Base-by-base conservation (phyloP, 1,140 invertebrate genomes). In the Philaenus spumarius region DNA sequence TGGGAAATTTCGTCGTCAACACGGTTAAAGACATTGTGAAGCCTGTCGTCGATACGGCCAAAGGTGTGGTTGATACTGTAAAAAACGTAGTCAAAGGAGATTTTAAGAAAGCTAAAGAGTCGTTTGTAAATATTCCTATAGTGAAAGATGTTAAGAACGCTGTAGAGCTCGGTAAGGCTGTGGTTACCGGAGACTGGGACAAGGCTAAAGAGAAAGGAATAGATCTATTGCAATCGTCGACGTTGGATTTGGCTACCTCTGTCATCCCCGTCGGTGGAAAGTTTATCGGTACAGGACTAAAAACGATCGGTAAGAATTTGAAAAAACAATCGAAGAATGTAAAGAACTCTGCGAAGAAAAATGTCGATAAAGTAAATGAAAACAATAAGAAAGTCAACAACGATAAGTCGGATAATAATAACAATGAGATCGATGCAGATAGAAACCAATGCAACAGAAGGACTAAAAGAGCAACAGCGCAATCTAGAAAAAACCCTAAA, bases 141-240 rank as follows among this genome's bases (percentile, higher is more conserved):
- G 58, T 60, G 2, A 60, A 60, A 55, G 58, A 60, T 47, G 43
- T 60, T 3, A 55, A 55, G 55, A 60, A 55, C 24, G 53, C 34
- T 23, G 58, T 55, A 7, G 53, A 60, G n/a, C 20, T 55, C 7
- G 58, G 52, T 14, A 37, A 37, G 11, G 58, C 40, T 14, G 58
- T 60, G 3, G 30, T 60, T 11, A 47, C 58, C 3, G 53, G 58
- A 24, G 52, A 60, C 37, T 60, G 58, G 58, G 40, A 59, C 12
- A 54, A 42, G 37, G 48, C 58, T 14, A 59, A 53, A 45, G 39
- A 52, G 15, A 54, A 54, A 35, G 58, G 58, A 40, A 14, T 45
- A 11, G 58, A 59, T 20, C 24, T 59, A 5, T 35, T 59, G 30
- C 34, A 26, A 12, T 37, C 40, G 7, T 24, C 23, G 4, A 35